Conservation (phyloP, 2,797 vertebrate genomes). For the Halcyon chelicuti region DNA sequence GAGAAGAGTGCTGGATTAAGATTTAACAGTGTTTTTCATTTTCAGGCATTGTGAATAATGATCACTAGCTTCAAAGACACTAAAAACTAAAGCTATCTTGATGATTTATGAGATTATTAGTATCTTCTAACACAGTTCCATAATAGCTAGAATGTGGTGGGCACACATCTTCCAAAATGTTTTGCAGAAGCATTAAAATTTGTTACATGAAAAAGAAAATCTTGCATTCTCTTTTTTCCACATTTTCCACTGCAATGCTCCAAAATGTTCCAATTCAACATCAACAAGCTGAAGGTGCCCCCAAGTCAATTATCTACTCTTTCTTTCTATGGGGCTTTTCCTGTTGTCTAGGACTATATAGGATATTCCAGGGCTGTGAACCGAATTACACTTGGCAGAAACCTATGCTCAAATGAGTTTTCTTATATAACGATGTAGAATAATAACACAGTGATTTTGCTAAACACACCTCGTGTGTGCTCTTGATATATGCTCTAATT, state of each 20-base stretch:
- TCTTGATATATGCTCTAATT: background rate
- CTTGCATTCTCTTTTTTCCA: background rate
- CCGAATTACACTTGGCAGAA: conserved; percentile 22
- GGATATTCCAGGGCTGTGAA: background rate
- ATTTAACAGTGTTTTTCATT: background rate
- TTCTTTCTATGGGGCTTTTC: background rate
- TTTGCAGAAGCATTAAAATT: background rate
- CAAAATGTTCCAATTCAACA: background rate
- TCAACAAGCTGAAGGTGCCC: background rate
- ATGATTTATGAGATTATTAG: background rate
- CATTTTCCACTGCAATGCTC: background rate
- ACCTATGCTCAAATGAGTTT: background rate
- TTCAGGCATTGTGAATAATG: background rate
- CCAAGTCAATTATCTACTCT: background rate
- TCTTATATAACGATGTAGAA: background rate
- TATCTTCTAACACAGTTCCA: background rate
- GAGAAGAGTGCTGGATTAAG: background rate
- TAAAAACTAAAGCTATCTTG: background rate
- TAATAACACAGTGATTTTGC: background rate
- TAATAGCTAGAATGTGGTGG: background rate
- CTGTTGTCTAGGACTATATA: background rate
- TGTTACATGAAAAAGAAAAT: background rate
- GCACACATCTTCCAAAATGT: background rate
- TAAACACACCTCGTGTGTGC: background rate
- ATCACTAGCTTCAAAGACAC: background rate